Percentiles rank a stretch among this genome's conserved stretches.
Evolutionary conservation across 2,113 vertebrate species (phyloP).

Genomic region (Nycticryphes semicollaris): DNA sequence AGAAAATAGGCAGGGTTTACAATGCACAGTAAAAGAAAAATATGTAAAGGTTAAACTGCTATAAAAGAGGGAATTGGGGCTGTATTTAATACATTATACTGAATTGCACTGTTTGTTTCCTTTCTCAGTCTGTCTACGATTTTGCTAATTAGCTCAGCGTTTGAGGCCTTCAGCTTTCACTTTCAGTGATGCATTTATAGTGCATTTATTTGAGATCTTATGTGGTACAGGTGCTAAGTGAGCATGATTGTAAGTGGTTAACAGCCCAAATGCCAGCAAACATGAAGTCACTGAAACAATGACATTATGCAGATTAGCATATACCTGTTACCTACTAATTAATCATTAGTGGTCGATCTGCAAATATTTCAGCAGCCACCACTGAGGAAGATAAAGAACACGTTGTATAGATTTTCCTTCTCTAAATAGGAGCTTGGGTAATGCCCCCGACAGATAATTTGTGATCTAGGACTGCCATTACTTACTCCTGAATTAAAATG

Average conservation of each 20-base stretch:
- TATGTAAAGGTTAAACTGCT: neutral
- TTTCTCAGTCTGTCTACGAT: neutral
- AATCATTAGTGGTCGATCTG: neutral
- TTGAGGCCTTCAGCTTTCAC: neutral
- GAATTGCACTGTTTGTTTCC: neutral
- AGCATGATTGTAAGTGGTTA: neutral
- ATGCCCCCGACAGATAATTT: constrained; percentile 30
- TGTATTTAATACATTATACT: neutral
- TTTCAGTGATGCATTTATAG: neutral
- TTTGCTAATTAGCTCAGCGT: neutral
- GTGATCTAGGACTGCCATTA: neutral
- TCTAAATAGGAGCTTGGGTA: neutral
- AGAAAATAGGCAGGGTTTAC: neutral
- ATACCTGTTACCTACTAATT: neutral
- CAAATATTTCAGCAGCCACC: constrained; percentile 35
- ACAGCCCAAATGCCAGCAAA: neutral
- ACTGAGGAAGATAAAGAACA: constrained; percentile 22
- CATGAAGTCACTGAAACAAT: neutral
- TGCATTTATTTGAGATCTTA: neutral
- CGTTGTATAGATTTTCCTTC: constrained; percentile 46
- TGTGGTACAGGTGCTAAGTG: neutral
- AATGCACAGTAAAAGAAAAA: neutral
- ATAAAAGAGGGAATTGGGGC: neutral
- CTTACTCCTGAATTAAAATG: constrained; percentile 24
- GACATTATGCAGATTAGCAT: neutral